phyloP scores from a whole-genome alignment of 2,888 invertebrate genomes.

The Spodoptera picta region DNA sequence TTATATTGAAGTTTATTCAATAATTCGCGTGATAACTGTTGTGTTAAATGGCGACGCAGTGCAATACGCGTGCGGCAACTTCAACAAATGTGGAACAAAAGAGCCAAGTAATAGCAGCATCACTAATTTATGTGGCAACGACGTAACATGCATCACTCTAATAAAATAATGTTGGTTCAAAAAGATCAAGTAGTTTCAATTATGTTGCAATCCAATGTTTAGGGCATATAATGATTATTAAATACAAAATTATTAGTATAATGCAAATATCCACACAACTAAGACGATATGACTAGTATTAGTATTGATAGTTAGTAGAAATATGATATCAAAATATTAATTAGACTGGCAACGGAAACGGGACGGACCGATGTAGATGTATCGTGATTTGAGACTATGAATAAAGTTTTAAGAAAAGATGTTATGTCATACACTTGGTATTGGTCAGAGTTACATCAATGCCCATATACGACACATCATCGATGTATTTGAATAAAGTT shows the following conservation, averaged over 20 bases:
- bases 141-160: slow-evolving; percentile 2
- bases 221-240: slow-evolving; percentile 7
- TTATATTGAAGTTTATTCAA: slow-evolving; percentile 1
- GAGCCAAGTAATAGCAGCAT: slow-evolving; percentile 18
- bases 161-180: slow-evolving; percentile 21
- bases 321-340: slow-evolving; percentile 26
- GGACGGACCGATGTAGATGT: slow-evolving; percentile 36
- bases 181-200: background rate
- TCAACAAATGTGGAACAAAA: slow-evolving; percentile 23
- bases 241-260: background rate
- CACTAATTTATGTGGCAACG: slow-evolving; percentile 5
- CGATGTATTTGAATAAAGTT: background rate
- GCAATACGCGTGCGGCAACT: slow-evolving; percentile 7
- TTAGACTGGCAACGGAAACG: slow-evolving; percentile 29
- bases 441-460: slow-evolving; percentile 4
- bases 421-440: background rate
- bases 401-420: background rate
- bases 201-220: background rate
- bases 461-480: background rate
- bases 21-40: background rate
- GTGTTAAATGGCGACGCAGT: slow-evolving; percentile 6
- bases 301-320: slow-evolving; percentile 21
- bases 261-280: slow-evolving; percentile 17
- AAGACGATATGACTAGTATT: slow-evolving; percentile 40
- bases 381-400: slow-evolving; percentile 8